A percentile compares a stretch with the other conserved stretches of the same genome.
Conservation (phyloP, 92 coral and sea anemone genomes). For the Virgularia gustaviana region DNA sequence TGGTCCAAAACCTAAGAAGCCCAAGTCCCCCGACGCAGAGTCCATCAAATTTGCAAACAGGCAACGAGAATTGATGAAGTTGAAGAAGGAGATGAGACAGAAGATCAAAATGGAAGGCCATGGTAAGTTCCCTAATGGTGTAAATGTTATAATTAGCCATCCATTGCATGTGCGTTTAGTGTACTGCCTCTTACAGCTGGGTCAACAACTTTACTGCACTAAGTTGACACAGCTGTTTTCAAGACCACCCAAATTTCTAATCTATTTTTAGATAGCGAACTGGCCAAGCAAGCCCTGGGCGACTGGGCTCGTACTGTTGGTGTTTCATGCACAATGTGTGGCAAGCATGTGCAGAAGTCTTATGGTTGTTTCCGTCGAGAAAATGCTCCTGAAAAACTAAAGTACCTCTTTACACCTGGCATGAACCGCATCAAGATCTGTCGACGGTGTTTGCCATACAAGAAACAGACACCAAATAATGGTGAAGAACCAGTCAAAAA, state of each 20-base stretch:
- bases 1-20: neutral
- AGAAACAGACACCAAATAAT: constrained; percentile 73
- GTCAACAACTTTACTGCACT: too few relatives aligned
- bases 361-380: constrained; percentile 91
- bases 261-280: constrained; percentile 46
- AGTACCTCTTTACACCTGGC: constrained; percentile 68
- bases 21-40: constrained; percentile 20
- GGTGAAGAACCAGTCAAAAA: constrained; percentile 11
- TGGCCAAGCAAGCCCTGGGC: constrained; percentile 46
- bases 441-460: constrained; percentile 92
- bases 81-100: constrained; percentile 30
- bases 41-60: constrained; percentile 35
- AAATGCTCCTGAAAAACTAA: constrained; percentile 81
- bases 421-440: constrained; percentile 86
- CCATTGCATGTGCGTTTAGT: too few relatives aligned
- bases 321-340: constrained; percentile 76
- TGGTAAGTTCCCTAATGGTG: neutral
- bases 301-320: constrained; percentile 66
- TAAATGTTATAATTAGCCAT: neutral
- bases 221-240: too few relatives aligned
- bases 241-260: too few relatives aligned
- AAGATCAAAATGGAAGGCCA: constrained; percentile 6
- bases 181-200: too few relatives aligned
- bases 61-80: constrained; percentile 18
- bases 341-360: constrained; percentile 83